Base-by-base conservation (phyloP, 2,888 invertebrate species). In the Prosapia bicincta region DNA sequence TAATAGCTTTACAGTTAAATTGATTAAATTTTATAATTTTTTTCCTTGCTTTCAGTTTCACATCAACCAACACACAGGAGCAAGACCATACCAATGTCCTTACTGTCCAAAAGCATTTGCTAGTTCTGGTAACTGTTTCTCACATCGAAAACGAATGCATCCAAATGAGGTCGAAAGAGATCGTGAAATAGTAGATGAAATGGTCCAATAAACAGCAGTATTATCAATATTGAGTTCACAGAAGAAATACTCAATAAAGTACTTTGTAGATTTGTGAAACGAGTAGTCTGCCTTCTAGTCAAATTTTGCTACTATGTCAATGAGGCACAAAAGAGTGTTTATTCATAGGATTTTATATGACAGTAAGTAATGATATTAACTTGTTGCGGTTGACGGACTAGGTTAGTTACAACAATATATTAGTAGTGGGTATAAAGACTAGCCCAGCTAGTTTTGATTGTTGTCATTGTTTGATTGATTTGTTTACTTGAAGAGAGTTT, bases 41-140 rank as follows among this genome's bases (percentile, higher is more conserved):
- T 30, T 30, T 0, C 20, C 20, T 54, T 54, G 20, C 13, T 54
- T 54, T 76, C 85, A 90, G 89, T 92, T 91, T 83, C 92, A 92
- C 82, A 89, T 91, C 82, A 92, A 92, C 83, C 91, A 91, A 82
- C 92, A 92, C 82, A 92, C 92, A n/a, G 92, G 92, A 69, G 91
- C 88, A 3, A 87, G 90, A 81, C 92, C 92, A 26, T 92, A 91
- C 84, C 89, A 91, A 84, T 92, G 92, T 83, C 91, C 91, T 30
- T 91, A 90, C 82, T 92, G 92, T 84, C 90, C 91, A 0, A 91
- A 91, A 84, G 87, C 89, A 74, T 91, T 92, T 83, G 90, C 92
- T 66, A 90, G 91, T 83, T 91, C 91, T 26, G 92, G 92, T 13
- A 92, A 92, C 82, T 92, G 91, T 82, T 92, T 92, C 83, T 91